Conservation (phyloP, 2,797 vertebrate genomes). For the Danio tinwini region DNA sequence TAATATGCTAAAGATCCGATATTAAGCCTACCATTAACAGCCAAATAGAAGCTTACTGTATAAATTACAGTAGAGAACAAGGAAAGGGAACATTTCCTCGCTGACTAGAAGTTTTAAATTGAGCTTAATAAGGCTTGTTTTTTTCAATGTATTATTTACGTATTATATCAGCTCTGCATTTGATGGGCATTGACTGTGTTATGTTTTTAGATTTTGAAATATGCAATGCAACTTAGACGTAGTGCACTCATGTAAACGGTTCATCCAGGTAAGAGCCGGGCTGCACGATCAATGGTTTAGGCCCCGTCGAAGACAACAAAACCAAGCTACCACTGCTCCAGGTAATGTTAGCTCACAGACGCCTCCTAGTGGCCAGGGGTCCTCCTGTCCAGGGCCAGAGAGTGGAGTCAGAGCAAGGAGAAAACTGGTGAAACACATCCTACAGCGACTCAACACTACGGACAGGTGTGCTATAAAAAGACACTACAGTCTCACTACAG, state of each 20-base stretch:
- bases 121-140: neutral
- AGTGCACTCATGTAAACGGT: neutral
- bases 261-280: slow-evolving; percentile 47
- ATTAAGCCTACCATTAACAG: neutral
- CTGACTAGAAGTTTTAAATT: neutral
- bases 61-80: neutral
- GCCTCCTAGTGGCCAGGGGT: neutral
- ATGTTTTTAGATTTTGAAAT: neutral
- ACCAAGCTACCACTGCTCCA: neutral
- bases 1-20: neutral
- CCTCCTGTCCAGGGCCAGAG: slow-evolving; percentile 47
- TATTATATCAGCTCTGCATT: neutral
- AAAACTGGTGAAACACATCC: slow-evolving; percentile 65
- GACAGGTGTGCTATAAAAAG: slow-evolving; percentile 70
- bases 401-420: slow-evolving; percentile 64
- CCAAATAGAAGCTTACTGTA: too few species aligned
- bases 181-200: neutral
- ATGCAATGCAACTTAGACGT: neutral
- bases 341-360: neutral
- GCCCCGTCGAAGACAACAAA: neutral
- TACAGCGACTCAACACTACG: slow-evolving; percentile 59
- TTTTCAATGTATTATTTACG: neutral
- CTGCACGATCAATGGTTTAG: slow-evolving; percentile 59
- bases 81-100: neutral
- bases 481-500: too few species aligned